Evolutionary conservation across 2,888 invertebrate species (phyloP), one percentile per base, ranked within the genome.

Genomic region (Laothoe populi): DNA sequence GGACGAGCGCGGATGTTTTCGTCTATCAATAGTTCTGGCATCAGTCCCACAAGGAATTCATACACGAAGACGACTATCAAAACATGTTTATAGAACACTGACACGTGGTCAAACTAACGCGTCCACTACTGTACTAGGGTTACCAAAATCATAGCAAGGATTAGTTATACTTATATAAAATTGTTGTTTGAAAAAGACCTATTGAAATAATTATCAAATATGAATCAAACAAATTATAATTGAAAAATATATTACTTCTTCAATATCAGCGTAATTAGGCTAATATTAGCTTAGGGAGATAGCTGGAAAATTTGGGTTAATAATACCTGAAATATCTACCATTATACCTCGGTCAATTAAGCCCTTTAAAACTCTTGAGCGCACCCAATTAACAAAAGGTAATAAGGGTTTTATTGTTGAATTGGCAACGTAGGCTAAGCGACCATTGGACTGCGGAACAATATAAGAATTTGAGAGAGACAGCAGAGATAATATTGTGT

Each of bases 21-120:
- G 68, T 83, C 82, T 87, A 87, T 83, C 79, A 83, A 87, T 87
- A 87, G 79, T 79, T 69, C 78, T 83, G 81, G 79, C 83, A 81
- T 71, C 66, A 70, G 72, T 66, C 77, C 67, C 72, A 72, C 74
- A 77, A 75, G 79, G 78, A 79, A 86, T 80, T 80, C 71, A 77
- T 70, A 35, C 7, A 35, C 8, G 35, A 7, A 44, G 42, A 74
- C 16, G 66, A 68, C 62, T 75, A 73, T 71, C 73, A 73, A 73
- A 78, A 75, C 76, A 75, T 73, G 69, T 75, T 77, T 77, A 77
- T 75, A 73, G 65, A 67, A 19, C 38, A 8, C 63, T 63, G 66
- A 79, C 84, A 84, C 81, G 85, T 84, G 85, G 80, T 73, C 75
- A 81, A 78, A 78, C 71, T 68, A 69, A 68, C 16, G 40, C 23